Evolutionary conservation across 2,888 invertebrate genomes (phyloP).

Genomic region (Podotricha telesiphe): DNA sequence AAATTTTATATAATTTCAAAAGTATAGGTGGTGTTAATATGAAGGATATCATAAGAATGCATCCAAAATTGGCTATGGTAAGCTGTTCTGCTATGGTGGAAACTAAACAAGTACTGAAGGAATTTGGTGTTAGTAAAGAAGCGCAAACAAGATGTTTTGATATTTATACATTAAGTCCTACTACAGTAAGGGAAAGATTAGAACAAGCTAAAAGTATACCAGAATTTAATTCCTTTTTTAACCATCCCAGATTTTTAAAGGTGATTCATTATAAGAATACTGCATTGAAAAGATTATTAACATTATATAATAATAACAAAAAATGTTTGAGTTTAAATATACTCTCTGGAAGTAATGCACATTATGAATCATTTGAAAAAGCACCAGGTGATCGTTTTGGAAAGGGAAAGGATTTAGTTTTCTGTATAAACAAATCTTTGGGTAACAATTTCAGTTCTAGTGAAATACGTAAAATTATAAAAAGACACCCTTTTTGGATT

Average conservation of each 20-base stretch:
- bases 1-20: conserved; percentile 63
- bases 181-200: conserved; percentile 66
- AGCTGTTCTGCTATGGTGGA: conserved; percentile 62
- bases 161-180: conserved; percentile 64
- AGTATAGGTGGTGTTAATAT: conserved; percentile 73
- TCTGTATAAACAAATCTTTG: conserved; percentile 65
- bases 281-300: conserved; percentile 63
- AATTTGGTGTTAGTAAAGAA: conserved; percentile 66
- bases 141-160: conserved; percentile 76
- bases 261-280: conserved; percentile 73
- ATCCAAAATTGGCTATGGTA: conserved; percentile 70
- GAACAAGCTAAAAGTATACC: conserved; percentile 65
- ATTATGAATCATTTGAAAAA: conserved; percentile 72
- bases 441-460: conserved; percentile 56
- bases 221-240: conserved; percentile 67
- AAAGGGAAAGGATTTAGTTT: conserved; percentile 74
- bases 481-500: conserved; percentile 76
- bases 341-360: conserved; percentile 68
- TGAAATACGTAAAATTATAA: conserved; percentile 60
- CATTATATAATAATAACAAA: conserved; percentile 66
- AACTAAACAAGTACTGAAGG: conserved; percentile 65
- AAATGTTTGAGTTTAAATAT: conserved; percentile 75
- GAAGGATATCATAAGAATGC: conserved; percentile 70
- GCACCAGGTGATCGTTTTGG: conserved; percentile 74
- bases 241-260: conserved; percentile 75